phyloP scores from a whole-genome alignment of 30 jellyfish, hydroid and myxozoan species.

The Cassiopea andromeda region DNA sequence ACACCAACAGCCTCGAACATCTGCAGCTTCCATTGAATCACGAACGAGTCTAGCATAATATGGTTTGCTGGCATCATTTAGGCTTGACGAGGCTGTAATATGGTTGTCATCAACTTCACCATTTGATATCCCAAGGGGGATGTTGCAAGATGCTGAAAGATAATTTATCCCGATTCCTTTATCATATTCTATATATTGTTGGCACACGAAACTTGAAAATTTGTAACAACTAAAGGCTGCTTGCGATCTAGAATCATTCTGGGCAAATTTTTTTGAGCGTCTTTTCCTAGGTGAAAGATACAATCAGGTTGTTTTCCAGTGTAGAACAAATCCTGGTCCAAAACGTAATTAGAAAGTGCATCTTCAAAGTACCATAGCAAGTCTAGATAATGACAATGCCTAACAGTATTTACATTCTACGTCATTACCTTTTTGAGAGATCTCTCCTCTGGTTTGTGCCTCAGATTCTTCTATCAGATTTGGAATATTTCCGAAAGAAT shows the following conservation, averaged over 20 bases:
- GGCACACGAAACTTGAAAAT: not conserved
- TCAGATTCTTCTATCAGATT: constrained; percentile 89
- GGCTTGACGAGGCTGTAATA: constrained; percentile 83
- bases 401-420: too few relatives aligned
- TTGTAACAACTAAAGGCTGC: too few relatives aligned
- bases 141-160: constrained; percentile 86
- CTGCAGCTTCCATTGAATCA: constrained; percentile 91
- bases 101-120: constrained; percentile 99
- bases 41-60: constrained; percentile 93
- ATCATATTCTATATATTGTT: too few relatives aligned
- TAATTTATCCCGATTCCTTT: not conserved
- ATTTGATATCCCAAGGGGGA: constrained; percentile 94
- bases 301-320: too few relatives aligned
- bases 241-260: too few relatives aligned
- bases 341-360: too few relatives aligned
- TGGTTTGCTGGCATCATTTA: constrained; percentile 80
- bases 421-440: constrained; percentile 79
- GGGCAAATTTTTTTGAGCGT: too few relatives aligned
- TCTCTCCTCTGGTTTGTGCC: constrained; percentile 91
- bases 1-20: constrained; percentile 98
- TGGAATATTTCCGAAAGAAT: constrained; percentile 90
- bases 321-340: too few relatives aligned
- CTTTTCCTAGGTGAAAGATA: too few relatives aligned
- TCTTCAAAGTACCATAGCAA: too few relatives aligned
- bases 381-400: not conserved